These are phyloP conservation scores for Lochmaea capreae DNA, from an alignment of 2,888 invertebrate species.

Conservation along the genomic window DNA sequence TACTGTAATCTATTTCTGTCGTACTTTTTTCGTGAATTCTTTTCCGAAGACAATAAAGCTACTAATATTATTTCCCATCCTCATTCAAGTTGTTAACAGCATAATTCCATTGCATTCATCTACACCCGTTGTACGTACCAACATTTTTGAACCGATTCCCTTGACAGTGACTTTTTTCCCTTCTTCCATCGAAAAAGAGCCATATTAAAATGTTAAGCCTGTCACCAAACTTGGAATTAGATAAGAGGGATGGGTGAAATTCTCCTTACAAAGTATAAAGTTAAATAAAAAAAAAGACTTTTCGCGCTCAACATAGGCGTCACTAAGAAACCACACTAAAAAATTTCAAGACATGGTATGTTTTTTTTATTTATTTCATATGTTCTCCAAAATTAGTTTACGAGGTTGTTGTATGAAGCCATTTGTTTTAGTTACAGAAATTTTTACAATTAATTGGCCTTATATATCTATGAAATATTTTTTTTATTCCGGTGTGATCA, in stretches of 20 bases:
- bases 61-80: not conserved
- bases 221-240: slow-evolving; percentile 46
- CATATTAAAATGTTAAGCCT: slow-evolving; percentile 42
- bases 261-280: slow-evolving; percentile 43
- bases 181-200: slow-evolving; percentile 15
- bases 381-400: no score
- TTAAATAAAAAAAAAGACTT: slow-evolving; percentile 49
- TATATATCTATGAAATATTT: no score
- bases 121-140: slow-evolving; percentile 27
- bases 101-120: slow-evolving; percentile 30
- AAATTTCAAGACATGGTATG: no score
- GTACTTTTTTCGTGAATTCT: not conserved
- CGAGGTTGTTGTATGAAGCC: no score
- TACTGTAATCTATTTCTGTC: no score
- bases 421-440: no score
- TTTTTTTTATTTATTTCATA: no score
- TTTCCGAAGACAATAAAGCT: not conserved
- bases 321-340: not conserved
- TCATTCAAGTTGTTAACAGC: slow-evolving; percentile 19
- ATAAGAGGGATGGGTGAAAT: slow-evolving; percentile 41
- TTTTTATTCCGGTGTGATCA: no score
- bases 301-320: slow-evolving; percentile 21
- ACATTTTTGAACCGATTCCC: slow-evolving; percentile 29
- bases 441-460: no score
- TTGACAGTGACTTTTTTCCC: slow-evolving; percentile 21